Evolutionary conservation across 2,888 invertebrate genomes (phyloP).

Genomic region (Antitype chi): DNA sequence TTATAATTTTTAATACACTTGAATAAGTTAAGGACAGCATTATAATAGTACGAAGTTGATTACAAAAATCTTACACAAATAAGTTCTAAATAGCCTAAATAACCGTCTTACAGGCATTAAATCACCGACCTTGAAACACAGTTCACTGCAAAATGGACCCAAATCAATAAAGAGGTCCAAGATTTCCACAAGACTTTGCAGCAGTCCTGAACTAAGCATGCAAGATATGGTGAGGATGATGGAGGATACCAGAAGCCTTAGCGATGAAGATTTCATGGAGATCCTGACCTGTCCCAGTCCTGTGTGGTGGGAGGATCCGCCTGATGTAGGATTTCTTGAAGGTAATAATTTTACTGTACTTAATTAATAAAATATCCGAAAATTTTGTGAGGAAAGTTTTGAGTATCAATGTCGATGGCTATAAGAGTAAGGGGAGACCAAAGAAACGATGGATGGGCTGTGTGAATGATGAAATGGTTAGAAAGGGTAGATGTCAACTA

Average conservation of each 20-base stretch:
- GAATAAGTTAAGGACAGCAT: not conserved
- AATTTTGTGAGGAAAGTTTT: too few relatives aligned
- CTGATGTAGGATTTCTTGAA: constrained; percentile 72
- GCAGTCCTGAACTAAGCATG: constrained; percentile 68
- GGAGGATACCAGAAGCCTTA: constrained; percentile 75
- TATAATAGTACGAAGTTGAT: not conserved
- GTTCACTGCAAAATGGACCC: not conserved
- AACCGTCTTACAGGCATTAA: constrained; percentile 40
- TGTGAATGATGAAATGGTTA: too few relatives aligned
- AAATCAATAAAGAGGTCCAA: constrained; percentile 1
- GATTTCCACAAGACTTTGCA: not conserved
- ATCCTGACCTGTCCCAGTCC: constrained; percentile 87
- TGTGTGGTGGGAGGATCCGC: constrained; percentile 87
- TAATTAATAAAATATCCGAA: not conserved
- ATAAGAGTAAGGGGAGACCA: too few relatives aligned
- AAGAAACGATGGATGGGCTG: too few relatives aligned
- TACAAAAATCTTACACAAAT: not conserved
- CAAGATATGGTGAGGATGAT: constrained; percentile 75
- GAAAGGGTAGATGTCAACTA: too few relatives aligned
- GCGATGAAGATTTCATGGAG: constrained; percentile 84
- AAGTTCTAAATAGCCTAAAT: constrained; percentile 1
- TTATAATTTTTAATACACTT: not conserved
- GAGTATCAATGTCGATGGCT: too few relatives aligned
- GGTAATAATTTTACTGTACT: constrained; percentile 66
- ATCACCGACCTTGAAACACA: constrained; percentile 17